These are phyloP conservation scores for rabbit (Oryctolagus cuniculus) DNA, from an alignment of 2,113 vertebrate genomes.

Conservation along the genomic window mOryCun1.1 NC_091450.1:15205001-15205500, in stretches of 20 bases:
- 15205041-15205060: too few relatives aligned
- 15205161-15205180: too few relatives aligned
- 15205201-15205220: too few relatives aligned
- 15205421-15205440: not conserved
- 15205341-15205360: not conserved
- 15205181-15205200: too few relatives aligned
- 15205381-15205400: rapidly evolving
- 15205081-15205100: too few relatives aligned
- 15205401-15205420: not conserved
- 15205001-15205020: too few relatives aligned
- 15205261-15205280: not conserved
- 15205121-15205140: too few relatives aligned
- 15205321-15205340: not conserved
- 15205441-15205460: not conserved
- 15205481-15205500: not conserved
- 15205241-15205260: not conserved
- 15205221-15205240: not conserved
- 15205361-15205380: not conserved
- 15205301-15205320: not conserved
- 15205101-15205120: too few relatives aligned
- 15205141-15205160: too few relatives aligned
- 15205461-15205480: not conserved
- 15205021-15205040: too few relatives aligned
- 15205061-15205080: too few relatives aligned
- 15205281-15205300: not conserved